Evolutionary conservation across 2,888 invertebrate species (phyloP), one percentile per base, ranked within the genome.

Genomic region (Eupelmus urozonus): DNA sequence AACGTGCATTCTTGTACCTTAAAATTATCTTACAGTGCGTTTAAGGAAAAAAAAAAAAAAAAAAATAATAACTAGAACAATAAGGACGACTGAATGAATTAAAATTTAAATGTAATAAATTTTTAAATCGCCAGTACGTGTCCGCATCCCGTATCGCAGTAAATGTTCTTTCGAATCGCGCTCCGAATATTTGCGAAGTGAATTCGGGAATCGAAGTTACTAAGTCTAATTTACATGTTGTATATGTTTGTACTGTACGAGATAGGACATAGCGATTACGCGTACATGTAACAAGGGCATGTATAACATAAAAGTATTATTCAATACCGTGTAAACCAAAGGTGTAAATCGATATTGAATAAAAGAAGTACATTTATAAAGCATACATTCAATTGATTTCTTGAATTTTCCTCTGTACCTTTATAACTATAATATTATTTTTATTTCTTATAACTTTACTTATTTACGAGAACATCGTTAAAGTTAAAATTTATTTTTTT

Each of bases 161-260:
- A 23, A 18, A 66, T 67, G 45, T 69, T 20, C 53, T 53, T 63
- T 55, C 55, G 34, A 66, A 76, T 45, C 27, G 53, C 42, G 53
- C 62, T 57, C 42, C 76, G 23, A 65, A 76, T 40, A 11, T 51
- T 51, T 25, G 57, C 57, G 75, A 27, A 40, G 23, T 18, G 25
- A 72, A 53, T 16, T 77, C 53, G 57, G 63, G 20, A 57, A 34
- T 60, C 27, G n/a, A 74, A 70, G 51, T 75, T 70, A 51, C 53
- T 65, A 51, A 71, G 53, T 13, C 20, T 76, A 83, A 78, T 79
- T 82, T 81, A 82, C 82, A 83, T 82, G 82, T 82, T 85, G 82
- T 83, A 84, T 82, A 85, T 85, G 84, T 85, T 85, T 85, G 84
- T 85, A 85, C 80, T 79, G 79, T 82, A 82, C 78, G 80, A 79